phyloP scores from a whole-genome alignment of 1,140 invertebrate species.

The Centruroides sculpturatus region DNA sequence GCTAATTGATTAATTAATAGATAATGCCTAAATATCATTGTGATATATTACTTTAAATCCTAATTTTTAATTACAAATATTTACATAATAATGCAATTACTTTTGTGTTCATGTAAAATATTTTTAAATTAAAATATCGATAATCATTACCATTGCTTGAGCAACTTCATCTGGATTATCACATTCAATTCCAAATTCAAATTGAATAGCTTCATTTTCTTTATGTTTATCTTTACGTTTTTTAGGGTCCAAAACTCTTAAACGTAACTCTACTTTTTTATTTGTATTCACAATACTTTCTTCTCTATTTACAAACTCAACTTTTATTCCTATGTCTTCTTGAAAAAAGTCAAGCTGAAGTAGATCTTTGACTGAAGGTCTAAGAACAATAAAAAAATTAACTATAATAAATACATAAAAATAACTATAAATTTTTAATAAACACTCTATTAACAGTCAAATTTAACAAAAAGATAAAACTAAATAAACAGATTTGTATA shows the following conservation, averaged over 20 bases:
- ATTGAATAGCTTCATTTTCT: constrained; percentile 98
- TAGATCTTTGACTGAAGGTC: constrained; percentile 86
- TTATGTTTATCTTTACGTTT: constrained; percentile 90
- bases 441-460: no score
- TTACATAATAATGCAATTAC: no score
- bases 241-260: constrained; percentile 92
- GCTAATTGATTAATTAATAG: no score
- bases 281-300: constrained; percentile 38
- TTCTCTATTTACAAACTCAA: constrained; percentile 74
- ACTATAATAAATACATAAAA: background rate
- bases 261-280: constrained; percentile 63
- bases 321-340: constrained; percentile 83
- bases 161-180: constrained; percentile 93
- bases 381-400: constrained; percentile 21
- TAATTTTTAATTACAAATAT: no score
- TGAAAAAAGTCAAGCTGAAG: constrained; percentile 94
- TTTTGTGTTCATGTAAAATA: no score
- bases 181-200: constrained; percentile 85
- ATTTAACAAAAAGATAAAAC: no score
- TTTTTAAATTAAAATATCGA: no score
- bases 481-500: no score
- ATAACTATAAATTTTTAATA: no score
- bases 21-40: no score
- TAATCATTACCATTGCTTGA: constrained; percentile 64
- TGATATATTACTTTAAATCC: no score